Evolutionary conservation across 2,113 vertebrate species (phyloP).

Genomic region (Ariopsis seemanni): DNA sequence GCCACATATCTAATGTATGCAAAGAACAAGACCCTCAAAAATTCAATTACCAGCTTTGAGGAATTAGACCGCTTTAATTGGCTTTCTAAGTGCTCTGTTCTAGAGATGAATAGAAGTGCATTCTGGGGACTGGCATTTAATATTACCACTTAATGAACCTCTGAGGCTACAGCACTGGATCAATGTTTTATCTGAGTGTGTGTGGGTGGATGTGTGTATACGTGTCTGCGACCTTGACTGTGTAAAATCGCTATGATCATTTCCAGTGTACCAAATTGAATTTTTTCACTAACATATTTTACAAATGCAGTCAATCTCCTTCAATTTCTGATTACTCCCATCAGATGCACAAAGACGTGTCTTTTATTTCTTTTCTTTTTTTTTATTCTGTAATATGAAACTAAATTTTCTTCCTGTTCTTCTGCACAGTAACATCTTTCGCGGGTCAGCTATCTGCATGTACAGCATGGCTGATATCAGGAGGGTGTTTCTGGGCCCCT

Average conservation of each 20-base stretch:
- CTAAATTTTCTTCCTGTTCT: not conserved
- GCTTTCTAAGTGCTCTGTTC: conserved; percentile 74
- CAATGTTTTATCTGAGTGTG: conserved; percentile 62
- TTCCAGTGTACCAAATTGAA: conserved; percentile 68
- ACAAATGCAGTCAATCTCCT: conserved; percentile 72
- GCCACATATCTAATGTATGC: conserved; percentile 54
- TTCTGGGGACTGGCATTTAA: conserved; percentile 67
- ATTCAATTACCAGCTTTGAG: conserved; percentile 74
- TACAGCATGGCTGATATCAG: conserved; percentile 96
- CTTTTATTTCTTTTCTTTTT: not conserved
- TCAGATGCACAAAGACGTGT: not conserved
- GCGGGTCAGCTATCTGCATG: conserved; percentile 94
- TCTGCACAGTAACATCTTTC: conserved; percentile 89
- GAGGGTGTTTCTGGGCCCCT: conserved; percentile 93
- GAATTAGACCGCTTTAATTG: conserved; percentile 75
- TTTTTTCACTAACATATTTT: conserved; percentile 72
- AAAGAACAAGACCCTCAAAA: conserved; percentile 59
- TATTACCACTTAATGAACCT: conserved; percentile 72
- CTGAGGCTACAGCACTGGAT: conserved; percentile 62
- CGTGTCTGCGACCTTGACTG: conserved; percentile 27
- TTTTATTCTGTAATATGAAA: not conserved
- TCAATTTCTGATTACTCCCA: conserved; percentile 55
- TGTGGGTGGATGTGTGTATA: conserved; percentile 15
- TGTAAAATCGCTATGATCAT: conserved; percentile 54
- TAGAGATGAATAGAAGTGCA: conserved; percentile 70